Evolutionary conservation across 2,113 vertebrate species (phyloP).

Genomic region (Ranitomeya variabilis): DNA sequence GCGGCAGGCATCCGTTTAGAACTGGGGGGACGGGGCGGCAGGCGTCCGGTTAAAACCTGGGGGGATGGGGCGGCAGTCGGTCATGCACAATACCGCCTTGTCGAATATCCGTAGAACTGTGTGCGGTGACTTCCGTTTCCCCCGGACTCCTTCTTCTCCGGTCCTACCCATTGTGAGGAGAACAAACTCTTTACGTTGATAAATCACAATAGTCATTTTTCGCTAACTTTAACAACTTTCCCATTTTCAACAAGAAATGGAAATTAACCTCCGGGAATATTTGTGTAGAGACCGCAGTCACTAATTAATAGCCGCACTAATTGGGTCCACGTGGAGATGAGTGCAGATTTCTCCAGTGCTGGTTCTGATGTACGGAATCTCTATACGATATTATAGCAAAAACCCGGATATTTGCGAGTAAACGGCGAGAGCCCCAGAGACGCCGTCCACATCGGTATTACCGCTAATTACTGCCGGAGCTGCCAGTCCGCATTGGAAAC

Average conservation of each 20-base stretch:
- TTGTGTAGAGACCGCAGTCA: slow-evolving; percentile 20
- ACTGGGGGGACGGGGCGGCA: too few species aligned
- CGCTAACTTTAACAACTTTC: not conserved
- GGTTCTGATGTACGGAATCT: slow-evolving; percentile 32
- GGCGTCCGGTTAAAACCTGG: too few species aligned
- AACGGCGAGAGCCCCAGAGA: not conserved
- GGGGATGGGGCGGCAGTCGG: too few species aligned
- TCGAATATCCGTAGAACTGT: too few species aligned
- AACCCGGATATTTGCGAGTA: not conserved
- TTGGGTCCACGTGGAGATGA: slow-evolving; percentile 21
- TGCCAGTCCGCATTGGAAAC: not conserved
- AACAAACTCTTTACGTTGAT: not conserved
- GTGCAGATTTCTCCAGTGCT: slow-evolving; percentile 27
- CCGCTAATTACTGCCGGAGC: slow-evolving; percentile 1
- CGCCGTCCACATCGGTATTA: not conserved
- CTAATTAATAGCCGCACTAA: slow-evolving; percentile 24
- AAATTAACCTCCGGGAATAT: slow-evolving; percentile 10
- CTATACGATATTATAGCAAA: slow-evolving; percentile 2
- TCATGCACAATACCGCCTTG: too few species aligned
- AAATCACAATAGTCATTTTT: not conserved
- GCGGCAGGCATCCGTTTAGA: too few species aligned
- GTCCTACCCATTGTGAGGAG: not conserved
- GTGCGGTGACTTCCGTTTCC: too few species aligned
- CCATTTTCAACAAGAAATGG: slow-evolving; percentile 13
- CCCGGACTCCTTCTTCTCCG: not conserved